These are phyloP conservation scores for Tribolium castaneum DNA, from an alignment of 1,140 invertebrate genomes.

Conservation along the genomic window DNA sequence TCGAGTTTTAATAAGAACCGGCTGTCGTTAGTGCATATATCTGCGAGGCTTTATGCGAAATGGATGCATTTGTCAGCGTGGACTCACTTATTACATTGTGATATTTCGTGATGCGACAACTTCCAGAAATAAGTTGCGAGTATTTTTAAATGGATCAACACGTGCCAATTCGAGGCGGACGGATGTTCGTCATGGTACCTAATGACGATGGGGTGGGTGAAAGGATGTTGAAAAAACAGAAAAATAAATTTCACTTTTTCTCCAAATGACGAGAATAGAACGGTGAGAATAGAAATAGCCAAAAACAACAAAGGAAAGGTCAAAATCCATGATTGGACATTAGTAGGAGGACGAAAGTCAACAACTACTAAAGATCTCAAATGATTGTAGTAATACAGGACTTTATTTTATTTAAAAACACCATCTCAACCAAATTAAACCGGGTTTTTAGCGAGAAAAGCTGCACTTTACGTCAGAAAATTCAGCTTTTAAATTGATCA, in stretches of 20 bases:
- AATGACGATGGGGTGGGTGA: background rate
- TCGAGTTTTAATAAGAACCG: slow-evolving; percentile 3
- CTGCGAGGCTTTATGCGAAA: background rate
- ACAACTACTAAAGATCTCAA: no score
- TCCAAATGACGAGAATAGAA: background rate
- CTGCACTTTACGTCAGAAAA: no score
- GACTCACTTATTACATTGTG: slow-evolving; percentile 13
- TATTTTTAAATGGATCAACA: slow-evolving; percentile 29
- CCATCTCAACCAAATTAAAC: no score
- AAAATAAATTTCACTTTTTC: background rate
- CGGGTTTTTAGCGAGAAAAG: no score
- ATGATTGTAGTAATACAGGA: no score
- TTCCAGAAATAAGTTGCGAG: slow-evolving; percentile 1
- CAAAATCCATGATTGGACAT: no score
- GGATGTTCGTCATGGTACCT: slow-evolving; percentile 25
- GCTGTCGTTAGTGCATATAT: background rate
- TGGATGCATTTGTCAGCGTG: slow-evolving; percentile 8
- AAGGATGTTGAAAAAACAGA: background rate
- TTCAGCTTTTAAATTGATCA: no score
- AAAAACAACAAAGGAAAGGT: background rate
- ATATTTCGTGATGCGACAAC: slow-evolving; percentile 7
- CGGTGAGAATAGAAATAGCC: background rate
- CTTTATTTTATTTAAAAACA: no score
- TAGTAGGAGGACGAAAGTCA: no score
- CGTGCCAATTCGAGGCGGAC: slow-evolving; percentile 11